Conservation (phyloP, 2,797 vertebrate genomes). For the Garrulus glandarius region DNA sequence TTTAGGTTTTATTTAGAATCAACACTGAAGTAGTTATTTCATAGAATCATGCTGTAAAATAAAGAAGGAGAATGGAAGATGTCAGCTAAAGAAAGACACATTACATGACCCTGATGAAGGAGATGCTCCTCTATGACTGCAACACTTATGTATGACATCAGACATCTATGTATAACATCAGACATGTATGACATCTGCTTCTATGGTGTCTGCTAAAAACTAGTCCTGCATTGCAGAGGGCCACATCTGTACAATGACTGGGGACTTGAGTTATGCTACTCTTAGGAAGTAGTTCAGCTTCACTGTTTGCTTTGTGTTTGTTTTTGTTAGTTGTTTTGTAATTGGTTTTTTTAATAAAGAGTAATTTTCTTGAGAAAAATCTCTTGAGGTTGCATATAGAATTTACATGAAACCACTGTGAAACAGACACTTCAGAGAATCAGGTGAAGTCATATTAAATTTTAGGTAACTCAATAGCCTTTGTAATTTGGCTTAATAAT, state of each 20-base stretch:
- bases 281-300: background rate
- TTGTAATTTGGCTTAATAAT: slow-evolving; percentile 33
- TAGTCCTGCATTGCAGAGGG: background rate
- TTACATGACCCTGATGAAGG: background rate
- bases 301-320: background rate
- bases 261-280: background rate
- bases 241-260: background rate
- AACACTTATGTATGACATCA: background rate
- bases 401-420: slow-evolving; percentile 20
- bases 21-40: background rate
- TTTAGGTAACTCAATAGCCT: slow-evolving; percentile 17
- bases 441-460: slow-evolving; percentile 35
- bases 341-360: slow-evolving; percentile 35
- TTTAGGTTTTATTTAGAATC: background rate
- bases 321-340: background rate
- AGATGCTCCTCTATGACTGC: background rate
- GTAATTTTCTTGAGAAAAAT: slow-evolving; percentile 31
- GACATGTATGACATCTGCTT: background rate
- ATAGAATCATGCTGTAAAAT: background rate
- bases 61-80: background rate
- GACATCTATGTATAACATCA: no score
- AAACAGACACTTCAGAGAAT: slow-evolving; percentile 33
- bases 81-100: background rate
- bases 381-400: background rate
- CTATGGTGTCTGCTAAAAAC: background rate